Evolutionary conservation across 2,888 invertebrate genomes (phyloP), one percentile per base, ranked within the genome.

Genomic region (Apamea epomidion): DNA sequence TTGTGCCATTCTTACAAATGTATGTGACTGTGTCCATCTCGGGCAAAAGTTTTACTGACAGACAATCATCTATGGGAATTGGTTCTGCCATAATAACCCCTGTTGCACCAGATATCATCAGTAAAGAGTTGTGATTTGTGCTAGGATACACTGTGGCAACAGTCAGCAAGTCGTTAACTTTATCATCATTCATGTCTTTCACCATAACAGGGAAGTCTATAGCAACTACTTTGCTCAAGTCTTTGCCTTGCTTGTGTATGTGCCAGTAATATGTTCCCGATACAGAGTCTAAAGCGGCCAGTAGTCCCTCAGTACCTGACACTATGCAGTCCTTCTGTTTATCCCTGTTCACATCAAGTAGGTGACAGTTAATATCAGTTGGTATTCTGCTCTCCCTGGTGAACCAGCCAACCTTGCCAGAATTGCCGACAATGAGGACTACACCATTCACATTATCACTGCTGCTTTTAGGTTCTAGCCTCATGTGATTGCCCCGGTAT

Each of bases 241-340:
- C 93, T 84, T 95, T 95, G 42, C 96, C 97, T 92, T 95, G 97
- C 91, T 96, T 97, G 90, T 97, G 98, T 82, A 97, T 97, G 90
- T 97, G 97, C 97, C 97, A 98, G 89, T 95, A 97, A 92, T 97
- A 97, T 90, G 97, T 97, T 83, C 95, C 97, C 0, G 95, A 97
- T n/a, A 96, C 87, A 12, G 96, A 96, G 89, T 97, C 97, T 92
- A 95, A 93, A 78, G 97, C 97, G 89, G 95, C 97, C 80, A 97
- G 91, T 21, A 97, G 88, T 0, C 98, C 98, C 86, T 97, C 98
- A 58, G 98, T 97, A 42, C 98, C 98, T 32, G 98, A 97, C 10
- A 98, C 97, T 77, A 99, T 96, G 88, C 99, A 99, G 91, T 98
- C 98, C 21, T 98, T 97, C 76, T 97, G 97, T 18, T 98, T 98